Conservation (phyloP, 2,888 invertebrate genomes). For the Parnassius mnemosyne region DNA sequence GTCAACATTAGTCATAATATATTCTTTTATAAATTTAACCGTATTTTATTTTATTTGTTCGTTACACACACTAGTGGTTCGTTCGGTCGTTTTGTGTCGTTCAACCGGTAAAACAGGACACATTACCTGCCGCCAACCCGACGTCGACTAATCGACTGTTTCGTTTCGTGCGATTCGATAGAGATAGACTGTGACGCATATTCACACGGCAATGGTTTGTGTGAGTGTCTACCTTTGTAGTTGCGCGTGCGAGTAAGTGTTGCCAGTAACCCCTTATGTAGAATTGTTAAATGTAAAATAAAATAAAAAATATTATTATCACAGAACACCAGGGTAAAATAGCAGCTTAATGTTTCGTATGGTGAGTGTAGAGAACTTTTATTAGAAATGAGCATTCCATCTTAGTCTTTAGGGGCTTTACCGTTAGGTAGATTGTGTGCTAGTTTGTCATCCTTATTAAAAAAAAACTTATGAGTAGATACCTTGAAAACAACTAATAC, state of each 20-base stretch:
- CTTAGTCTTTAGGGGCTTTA: too few relatives aligned
- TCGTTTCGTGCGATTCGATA: constrained; percentile 35
- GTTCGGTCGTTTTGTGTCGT: constrained; percentile 75
- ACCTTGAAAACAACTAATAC: too few relatives aligned
- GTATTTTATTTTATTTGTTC: constrained; percentile 21
- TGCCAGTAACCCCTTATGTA: constrained; percentile 31
- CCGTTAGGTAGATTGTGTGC: too few relatives aligned
- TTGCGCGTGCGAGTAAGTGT: constrained; percentile 54
- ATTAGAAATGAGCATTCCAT: too few relatives aligned
- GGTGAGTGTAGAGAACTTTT: too few relatives aligned
- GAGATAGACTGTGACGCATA: constrained; percentile 37
- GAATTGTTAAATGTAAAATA: neutral
- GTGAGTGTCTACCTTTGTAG: constrained; percentile 26
- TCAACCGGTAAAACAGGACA: constrained; percentile 61
- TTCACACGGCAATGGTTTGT: constrained; percentile 46
- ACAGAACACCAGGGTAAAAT: too few relatives aligned
- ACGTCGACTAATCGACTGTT: constrained; percentile 55
- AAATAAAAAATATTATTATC: too few relatives aligned
- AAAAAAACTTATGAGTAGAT: too few relatives aligned
- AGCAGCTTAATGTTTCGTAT: too few relatives aligned
- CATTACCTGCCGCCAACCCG: constrained; percentile 60
- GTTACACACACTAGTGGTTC: constrained; percentile 51
- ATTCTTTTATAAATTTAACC: constrained; percentile 29
- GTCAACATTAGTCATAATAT: constrained; percentile 1
- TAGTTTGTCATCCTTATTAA: too few relatives aligned